phyloP scores from a whole-genome alignment of 2,888 invertebrate species.

The Ctenicera cuprea region DNA sequence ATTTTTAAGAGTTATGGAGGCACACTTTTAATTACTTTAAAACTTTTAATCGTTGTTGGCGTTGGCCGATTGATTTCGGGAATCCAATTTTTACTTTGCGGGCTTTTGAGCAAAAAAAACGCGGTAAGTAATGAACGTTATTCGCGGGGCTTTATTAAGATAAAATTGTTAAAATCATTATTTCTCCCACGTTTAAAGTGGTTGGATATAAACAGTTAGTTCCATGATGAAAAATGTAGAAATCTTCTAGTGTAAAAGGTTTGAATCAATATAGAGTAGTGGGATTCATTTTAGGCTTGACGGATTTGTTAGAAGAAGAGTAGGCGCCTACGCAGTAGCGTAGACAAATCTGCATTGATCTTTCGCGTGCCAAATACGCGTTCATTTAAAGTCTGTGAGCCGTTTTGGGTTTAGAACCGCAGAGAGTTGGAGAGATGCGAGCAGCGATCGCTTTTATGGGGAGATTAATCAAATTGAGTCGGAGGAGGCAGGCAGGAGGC shows the following conservation, averaged over 20 bases:
- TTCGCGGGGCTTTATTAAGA: no score
- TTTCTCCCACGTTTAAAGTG: no score
- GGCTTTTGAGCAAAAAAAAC: neutral
- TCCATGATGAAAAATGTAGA: no score
- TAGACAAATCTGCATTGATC: constrained; percentile 53
- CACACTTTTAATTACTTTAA: constrained; percentile 47
- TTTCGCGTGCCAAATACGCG: constrained; percentile 47
- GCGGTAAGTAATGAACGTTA: neutral
- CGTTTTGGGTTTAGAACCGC: constrained; percentile 50
- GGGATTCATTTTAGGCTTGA: constrained; percentile 44
- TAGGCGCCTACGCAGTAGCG: constrained; percentile 41
- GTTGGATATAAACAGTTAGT: no score
- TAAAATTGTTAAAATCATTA: no score
- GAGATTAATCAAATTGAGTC: constrained; percentile 69
- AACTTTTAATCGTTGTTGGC: constrained; percentile 36
- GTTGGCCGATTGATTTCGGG: constrained; percentile 33
- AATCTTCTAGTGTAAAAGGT: constrained; percentile 16
- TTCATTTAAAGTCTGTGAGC: constrained; percentile 45
- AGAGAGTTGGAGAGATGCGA: constrained; percentile 56
- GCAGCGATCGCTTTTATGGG: constrained; percentile 66
- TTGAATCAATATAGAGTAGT: constrained; percentile 33
- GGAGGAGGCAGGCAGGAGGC: constrained; percentile 57
- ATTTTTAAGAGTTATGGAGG: constrained; percentile 40
- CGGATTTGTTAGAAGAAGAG: constrained; percentile 34
- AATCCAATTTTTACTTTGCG: neutral